These are phyloP conservation scores for Penaeus japonicus DNA, from an alignment of 1,140 invertebrate genomes.

Conservation along the genomic window DNA sequence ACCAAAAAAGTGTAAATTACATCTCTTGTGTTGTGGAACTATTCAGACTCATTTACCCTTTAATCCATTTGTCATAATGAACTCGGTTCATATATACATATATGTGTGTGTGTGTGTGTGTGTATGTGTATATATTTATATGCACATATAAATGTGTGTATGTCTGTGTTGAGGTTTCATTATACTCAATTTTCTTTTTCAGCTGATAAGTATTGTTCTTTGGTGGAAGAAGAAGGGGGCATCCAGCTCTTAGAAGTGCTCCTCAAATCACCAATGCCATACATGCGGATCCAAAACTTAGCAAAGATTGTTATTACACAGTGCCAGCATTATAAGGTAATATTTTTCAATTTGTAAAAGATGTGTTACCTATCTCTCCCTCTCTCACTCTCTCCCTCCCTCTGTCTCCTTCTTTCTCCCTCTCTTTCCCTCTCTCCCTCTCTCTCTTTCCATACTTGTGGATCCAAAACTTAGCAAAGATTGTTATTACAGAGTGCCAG, in stretches of 20 bases:
- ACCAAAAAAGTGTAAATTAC: no score
- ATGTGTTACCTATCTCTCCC: background rate
- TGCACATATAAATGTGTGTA: background rate
- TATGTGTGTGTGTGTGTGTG: background rate
- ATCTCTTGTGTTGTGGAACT: no score
- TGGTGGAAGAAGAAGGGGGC: conserved; percentile 87
- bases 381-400: background rate
- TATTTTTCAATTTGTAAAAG: conserved; percentile 56
- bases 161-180: no score
- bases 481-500: conserved; percentile 51
- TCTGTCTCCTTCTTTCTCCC: background rate
- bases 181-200: conserved; percentile 62
- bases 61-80: no score
- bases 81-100: no score
- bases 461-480: conserved; percentile 42
- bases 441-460: conserved; percentile 14
- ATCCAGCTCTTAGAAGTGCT: conserved; percentile 76
- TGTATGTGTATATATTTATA: background rate
- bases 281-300: conserved; percentile 39
- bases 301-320: conserved; percentile 49
- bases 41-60: no score
- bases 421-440: background rate
- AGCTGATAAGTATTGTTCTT: conserved; percentile 89
- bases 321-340: conserved; percentile 51
- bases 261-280: conserved; percentile 62